Evolutionary conservation across 2,113 vertebrate genomes (phyloP), one percentile per base, ranked within the genome.

Genomic region (Entomyzon cyanotis): DNA sequence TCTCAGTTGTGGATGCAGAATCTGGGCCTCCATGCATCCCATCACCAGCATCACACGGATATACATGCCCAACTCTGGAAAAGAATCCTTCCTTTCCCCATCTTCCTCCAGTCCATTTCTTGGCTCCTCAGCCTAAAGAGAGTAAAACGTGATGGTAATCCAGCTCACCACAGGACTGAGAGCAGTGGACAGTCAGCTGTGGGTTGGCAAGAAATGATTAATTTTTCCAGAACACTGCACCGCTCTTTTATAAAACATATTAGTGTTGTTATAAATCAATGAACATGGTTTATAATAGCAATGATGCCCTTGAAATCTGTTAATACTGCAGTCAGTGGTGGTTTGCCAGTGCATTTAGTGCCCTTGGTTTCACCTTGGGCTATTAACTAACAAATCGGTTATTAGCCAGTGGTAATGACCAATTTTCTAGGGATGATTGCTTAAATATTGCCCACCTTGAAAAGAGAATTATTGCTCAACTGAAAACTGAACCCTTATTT

Each of bases 381-480:
- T 97, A 98, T 98, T 98, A 98, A 98, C 98, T 98, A 98, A 97
- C 98, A 98, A 97, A 97, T 98, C 97, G 95, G 97, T 98, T 98
- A 98, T 98, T 98, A 98, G 98, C 96, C 95, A 92, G 93, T 98
- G 97, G 97, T 98, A 98, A 98, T 98, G 98, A 98, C 97, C 97
- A 98, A 98, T 98, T 98, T 98, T 97, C 97, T 96, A 97, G 97
- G 97, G 97, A 98, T 98, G 98, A 98, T 98, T 98, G 97, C 97
- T 98, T 98, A 98, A 98, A 98, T 98, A 98, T 98, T 83, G 86
- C 97, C 97, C 97, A 98, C 97, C 98, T 98, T 98, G 97, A 96
- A 96, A 97, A 98, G 96, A 98, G 97, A 98, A 98, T 98, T 98
- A 98, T 98, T 98, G 95, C 96, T 98, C 95, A 98, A 96, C 97